These are phyloP conservation scores for Pheosia gnoma DNA, from an alignment of 2,888 invertebrate species.

Conservation along the genomic window DNA sequence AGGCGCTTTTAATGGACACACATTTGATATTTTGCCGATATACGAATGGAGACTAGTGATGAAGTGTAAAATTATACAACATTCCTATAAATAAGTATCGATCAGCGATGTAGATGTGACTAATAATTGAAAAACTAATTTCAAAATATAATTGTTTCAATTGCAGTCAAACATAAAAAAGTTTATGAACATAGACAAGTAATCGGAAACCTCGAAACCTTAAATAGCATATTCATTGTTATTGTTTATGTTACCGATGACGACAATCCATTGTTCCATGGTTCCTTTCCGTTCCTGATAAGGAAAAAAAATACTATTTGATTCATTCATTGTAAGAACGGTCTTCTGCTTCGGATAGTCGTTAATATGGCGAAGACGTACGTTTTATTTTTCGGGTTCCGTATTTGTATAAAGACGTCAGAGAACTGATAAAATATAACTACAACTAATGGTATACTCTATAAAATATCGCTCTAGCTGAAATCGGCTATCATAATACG, in stretches of 20 bases:
- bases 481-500: no score
- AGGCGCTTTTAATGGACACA: conserved; percentile 53
- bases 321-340: no score
- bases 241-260: conserved; percentile 6
- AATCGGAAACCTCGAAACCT: not conserved
- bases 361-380: no score
- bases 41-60: conserved; percentile 16
- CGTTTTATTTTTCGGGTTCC: no score
- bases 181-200: conserved; percentile 6
- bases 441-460: no score
- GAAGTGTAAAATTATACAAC: not conserved
- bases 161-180: not conserved
- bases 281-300: not conserved
- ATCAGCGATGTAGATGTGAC: not conserved
- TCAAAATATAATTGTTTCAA: not conserved
- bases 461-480: no score
- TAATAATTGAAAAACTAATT: not conserved
- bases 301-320: not conserved
- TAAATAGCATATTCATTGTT: not conserved
- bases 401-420: no score
- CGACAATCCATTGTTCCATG: conserved; percentile 2
- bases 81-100: not conserved
- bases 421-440: no score
- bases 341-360: no score
- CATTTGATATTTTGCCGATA: conserved; percentile 32